phyloP scores from a whole-genome alignment of 2,888 invertebrate species.

The Eueremaeus valkanovi region DNA sequence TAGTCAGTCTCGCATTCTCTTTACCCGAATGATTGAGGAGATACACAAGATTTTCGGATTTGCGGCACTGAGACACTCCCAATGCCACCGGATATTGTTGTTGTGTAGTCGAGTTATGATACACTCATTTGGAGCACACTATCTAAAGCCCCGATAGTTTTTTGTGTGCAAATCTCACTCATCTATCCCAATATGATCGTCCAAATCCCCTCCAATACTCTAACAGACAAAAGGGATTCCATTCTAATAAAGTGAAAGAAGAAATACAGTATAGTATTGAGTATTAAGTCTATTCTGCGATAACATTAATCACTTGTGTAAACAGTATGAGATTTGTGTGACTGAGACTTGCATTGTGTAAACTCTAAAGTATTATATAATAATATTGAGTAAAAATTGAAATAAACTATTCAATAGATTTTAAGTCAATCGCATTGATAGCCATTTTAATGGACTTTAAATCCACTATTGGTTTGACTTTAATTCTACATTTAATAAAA shows the following conservation, averaged over 20 bases:
- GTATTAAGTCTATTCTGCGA: slow-evolving; percentile 1
- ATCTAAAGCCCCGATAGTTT: too few species aligned
- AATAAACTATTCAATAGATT: not conserved
- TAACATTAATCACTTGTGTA: slow-evolving; percentile 29
- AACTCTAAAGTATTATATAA: not conserved
- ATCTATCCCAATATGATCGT: not conserved
- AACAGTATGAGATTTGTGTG: not conserved
- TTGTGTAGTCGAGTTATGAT: slow-evolving; percentile 22
- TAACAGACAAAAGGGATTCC: not conserved
- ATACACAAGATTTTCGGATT: slow-evolving; percentile 20
- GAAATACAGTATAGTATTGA: too few species aligned
- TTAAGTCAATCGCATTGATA: not conserved
- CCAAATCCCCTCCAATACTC: not conserved
- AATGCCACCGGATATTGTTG: slow-evolving; percentile 33
- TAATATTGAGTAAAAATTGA: not conserved
- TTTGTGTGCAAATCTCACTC: not conserved
- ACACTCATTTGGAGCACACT: not conserved
- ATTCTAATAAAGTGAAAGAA: slow-evolving; percentile 15
- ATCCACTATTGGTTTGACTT: not conserved
- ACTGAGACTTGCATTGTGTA: not conserved
- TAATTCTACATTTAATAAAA: not conserved
- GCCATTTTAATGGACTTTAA: not conserved
- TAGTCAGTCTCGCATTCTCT: not conserved
- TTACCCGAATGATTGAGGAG: slow-evolving; percentile 28
- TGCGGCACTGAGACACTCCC: slow-evolving; percentile 29